These are phyloP conservation scores for Plectropomus leopardus DNA, from an alignment of 2,113 vertebrate genomes.

Conservation along the genomic window DNA sequence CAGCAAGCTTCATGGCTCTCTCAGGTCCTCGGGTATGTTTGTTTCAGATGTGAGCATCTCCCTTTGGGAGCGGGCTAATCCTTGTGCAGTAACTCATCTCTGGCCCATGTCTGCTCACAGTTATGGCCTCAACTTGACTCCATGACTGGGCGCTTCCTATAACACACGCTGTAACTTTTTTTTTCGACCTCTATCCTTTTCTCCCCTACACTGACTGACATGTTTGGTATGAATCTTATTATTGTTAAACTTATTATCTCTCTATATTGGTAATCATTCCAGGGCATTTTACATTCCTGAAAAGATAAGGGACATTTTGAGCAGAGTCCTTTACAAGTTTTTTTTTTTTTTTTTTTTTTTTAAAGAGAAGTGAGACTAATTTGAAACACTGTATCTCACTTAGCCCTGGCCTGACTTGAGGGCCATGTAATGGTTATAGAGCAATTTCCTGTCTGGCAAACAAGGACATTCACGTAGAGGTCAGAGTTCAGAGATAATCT, in stretches of 20 bases:
- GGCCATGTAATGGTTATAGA: slow-evolving; percentile 55
- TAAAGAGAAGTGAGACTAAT: slow-evolving; percentile 52
- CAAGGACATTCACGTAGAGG: slow-evolving; percentile 21
- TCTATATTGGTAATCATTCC: background rate
- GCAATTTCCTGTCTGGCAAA: slow-evolving; percentile 65
- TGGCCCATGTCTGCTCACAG: slow-evolving; percentile 31
- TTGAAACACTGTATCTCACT: slow-evolving; percentile 64
- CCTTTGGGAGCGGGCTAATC: slow-evolving; percentile 39
- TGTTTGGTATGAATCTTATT: slow-evolving; percentile 14
- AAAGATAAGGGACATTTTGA: slow-evolving; percentile 23
- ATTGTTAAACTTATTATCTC: slow-evolving; percentile 6
- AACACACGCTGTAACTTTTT: slow-evolving; percentile 11
- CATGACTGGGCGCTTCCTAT: slow-evolving; percentile 35
- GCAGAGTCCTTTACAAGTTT: background rate
- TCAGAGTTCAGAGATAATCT: slow-evolving; percentile 66
- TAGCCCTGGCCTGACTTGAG: slow-evolving; percentile 46
- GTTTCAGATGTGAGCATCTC: slow-evolving; percentile 61
- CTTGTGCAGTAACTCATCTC: slow-evolving; percentile 56
- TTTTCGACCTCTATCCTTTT: too few relatives aligned
- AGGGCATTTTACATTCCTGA: background rate
- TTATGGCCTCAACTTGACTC: slow-evolving; percentile 44
- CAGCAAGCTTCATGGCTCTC: slow-evolving; percentile 53
- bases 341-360: too few relatives aligned
- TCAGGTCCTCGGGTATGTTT: slow-evolving; percentile 56
- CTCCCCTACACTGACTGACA: slow-evolving; percentile 4